These are phyloP conservation scores for Alentia gelatinosa DNA, from an alignment of 2,888 invertebrate species.

Conservation along the genomic window DNA sequence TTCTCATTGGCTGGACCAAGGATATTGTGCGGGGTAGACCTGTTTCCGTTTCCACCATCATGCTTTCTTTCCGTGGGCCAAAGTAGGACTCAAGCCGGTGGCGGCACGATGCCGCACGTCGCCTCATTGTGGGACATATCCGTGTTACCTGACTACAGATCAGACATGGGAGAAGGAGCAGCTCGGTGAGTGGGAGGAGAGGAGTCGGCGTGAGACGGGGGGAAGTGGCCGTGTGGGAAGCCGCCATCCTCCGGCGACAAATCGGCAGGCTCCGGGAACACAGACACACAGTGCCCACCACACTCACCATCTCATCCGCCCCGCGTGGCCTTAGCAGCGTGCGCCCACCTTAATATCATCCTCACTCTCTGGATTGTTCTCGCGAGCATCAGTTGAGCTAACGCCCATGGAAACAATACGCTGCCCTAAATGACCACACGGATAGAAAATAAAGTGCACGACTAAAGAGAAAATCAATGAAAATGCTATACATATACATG, in stretches of 20 bases:
- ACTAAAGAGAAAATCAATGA: not conserved
- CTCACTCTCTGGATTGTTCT: not conserved
- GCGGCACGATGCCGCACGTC: not conserved
- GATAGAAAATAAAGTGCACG: not conserved
- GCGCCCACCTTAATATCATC: too few relatives aligned
- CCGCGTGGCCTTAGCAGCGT: too few relatives aligned
- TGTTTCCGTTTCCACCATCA: not conserved
- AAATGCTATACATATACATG: not conserved
- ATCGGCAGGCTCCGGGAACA: not conserved
- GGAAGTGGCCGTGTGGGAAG: not conserved
- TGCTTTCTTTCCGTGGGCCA: not conserved
- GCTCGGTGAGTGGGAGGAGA: not conserved
- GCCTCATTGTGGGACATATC: too few relatives aligned
- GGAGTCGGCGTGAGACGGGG: not conserved
- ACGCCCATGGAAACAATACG: not conserved
- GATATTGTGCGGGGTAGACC: not conserved
- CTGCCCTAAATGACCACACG: not conserved
- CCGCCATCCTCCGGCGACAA: not conserved
- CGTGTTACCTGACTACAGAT: not conserved
- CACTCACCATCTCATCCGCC: too few relatives aligned
- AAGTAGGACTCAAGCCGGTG: not conserved
- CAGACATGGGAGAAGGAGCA: not conserved
- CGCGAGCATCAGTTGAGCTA: not conserved
- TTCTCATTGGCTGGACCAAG: conserved; percentile 27
- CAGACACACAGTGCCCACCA: not conserved